Evolutionary conservation across 2,888 invertebrate genomes (phyloP).

Genomic region (Plebejus melissa): DNA sequence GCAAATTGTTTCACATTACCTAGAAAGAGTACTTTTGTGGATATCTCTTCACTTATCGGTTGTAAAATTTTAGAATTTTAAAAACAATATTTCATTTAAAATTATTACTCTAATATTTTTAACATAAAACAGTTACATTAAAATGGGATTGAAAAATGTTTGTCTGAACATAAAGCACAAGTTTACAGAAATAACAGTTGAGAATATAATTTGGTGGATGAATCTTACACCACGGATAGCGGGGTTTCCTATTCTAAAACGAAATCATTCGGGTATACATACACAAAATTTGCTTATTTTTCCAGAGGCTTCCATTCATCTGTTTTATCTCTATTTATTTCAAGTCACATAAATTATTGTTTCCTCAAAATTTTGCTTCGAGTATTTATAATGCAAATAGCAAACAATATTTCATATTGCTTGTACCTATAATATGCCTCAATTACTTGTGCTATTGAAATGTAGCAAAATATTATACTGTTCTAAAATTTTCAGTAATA

Average conservation of each 20-base stretch:
- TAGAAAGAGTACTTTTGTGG: background rate
- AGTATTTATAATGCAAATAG: background rate
- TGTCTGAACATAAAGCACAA: background rate
- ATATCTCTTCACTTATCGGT: background rate
- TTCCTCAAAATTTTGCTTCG: background rate
- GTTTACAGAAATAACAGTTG: conserved; percentile 10
- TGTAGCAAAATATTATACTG: background rate
- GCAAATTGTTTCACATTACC: background rate
- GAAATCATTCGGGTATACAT: conserved; percentile 1
- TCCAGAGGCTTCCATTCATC: background rate
- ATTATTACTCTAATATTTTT: background rate
- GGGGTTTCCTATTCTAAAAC: conserved; percentile 12
- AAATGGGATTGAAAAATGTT: background rate
- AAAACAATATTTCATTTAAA: background rate
- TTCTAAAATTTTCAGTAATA: conserved; percentile 4
- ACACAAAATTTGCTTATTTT: background rate
- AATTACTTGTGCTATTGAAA: background rate
- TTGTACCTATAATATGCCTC: too few relatives aligned
- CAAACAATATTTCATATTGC: too few relatives aligned
- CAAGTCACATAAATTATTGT: background rate
- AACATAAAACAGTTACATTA: background rate
- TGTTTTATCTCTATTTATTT: background rate
- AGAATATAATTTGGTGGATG: conserved; percentile 25
- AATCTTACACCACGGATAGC: conserved; percentile 13
- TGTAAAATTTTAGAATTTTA: background rate